Base-by-base conservation (phyloP, 2,888 invertebrate genomes). In the Mesorhabditis sp. region DNA sequence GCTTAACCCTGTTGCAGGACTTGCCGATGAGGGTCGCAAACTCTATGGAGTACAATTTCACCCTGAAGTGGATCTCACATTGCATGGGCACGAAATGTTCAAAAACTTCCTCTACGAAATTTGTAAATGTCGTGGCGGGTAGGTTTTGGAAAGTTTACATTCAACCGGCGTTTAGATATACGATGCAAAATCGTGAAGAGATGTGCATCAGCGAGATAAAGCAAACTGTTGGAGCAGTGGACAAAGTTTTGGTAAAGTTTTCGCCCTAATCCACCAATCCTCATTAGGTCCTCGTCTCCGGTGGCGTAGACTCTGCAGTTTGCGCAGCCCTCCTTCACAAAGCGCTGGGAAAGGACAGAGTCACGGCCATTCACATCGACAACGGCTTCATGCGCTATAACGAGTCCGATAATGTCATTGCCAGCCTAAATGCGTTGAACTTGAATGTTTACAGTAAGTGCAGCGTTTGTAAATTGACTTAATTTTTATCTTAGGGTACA, bases 251-350 rank as follows among this genome's bases (percentile, higher is more conserved):
- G 88, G 94, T 94, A 86, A 90, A 91, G 89, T 13, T 64, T 65
- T 70, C 7, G 7, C 69, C 3, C 13, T 28, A 15, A 67, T 68
- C 7, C 44, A 6, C 44, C 28, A 68, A 68, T 42, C 62, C 10
- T 13, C 15, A 73, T 45, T 68, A 80, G 80, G 80, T 85, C 41
- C 78, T 86, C 82, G 85, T 85, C 15, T 96, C 96, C 87, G 98
- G 98, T 41, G 98, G 98, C 43, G 98, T 98, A 4, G 98, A 99
- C 88, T 98, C 97, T 0, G 94, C 97, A n/a, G 98, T 99, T 7
- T 98, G 97, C 88, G 96, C 96, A 43, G 96, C 96, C 42, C 88
- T 99, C 73, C 89, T 98, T 68, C 91, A 93, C 87, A 92, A 92
- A 86, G 95, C 97, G 7, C 89, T 99, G 67, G 90, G 91, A 72